Percentiles rank a stretch among this genome's conserved stretches.
Conservation (phyloP, 2,113 vertebrate species). For the Thunnus maccoyii region DNA sequence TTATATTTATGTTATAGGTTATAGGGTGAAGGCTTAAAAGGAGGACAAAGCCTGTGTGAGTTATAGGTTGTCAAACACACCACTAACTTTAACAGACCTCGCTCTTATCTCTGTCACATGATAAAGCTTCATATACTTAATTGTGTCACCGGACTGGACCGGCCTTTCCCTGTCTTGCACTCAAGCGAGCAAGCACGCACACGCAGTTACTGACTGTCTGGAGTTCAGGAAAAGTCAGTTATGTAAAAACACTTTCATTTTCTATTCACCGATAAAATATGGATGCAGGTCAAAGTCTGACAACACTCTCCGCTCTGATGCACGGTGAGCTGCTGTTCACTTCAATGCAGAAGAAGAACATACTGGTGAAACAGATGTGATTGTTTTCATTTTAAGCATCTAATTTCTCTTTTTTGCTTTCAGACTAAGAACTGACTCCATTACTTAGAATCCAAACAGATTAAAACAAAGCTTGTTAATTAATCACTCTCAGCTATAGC, state of each 20-base stretch:
- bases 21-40: not conserved
- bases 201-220: not conserved
- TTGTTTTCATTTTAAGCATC: not conserved
- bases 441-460: too few relatives aligned
- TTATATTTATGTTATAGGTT: not conserved
- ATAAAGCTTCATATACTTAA: slow-evolving; percentile 23
- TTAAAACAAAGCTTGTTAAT: too few relatives aligned
- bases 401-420: too few relatives aligned
- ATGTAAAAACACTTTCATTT: not conserved
- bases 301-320: too few relatives aligned
- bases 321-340: too few relatives aligned
- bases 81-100: not conserved
- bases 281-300: too few relatives aligned
- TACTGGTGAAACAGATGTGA: too few relatives aligned
- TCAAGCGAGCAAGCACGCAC: not conserved
- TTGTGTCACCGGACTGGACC: not conserved
- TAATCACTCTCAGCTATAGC: not conserved
- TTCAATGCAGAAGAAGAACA: too few relatives aligned
- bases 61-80: not conserved
- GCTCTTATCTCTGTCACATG: slow-evolving; percentile 33
- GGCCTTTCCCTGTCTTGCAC: not conserved
- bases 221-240: slow-evolving; percentile 27
- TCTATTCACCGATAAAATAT: not conserved
- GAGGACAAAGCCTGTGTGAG: not conserved
- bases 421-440: too few relatives aligned